Percentiles rank a stretch among this genome's conserved stretches.
Conservation (phyloP, 2,888 invertebrate genomes). For the Rotaria socialis region DNA sequence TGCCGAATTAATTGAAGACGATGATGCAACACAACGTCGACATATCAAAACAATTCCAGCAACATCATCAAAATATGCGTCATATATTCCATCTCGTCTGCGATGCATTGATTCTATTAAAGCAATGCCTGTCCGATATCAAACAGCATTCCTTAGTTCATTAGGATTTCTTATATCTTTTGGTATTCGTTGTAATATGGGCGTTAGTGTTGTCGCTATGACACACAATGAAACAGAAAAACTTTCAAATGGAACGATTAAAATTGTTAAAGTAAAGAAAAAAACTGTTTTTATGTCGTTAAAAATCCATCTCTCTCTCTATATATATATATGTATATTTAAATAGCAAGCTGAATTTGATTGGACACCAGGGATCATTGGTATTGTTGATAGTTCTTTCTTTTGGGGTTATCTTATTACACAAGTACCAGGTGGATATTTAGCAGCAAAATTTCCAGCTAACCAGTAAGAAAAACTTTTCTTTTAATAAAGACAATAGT, state of each 20-base stretch:
- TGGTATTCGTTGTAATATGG: conserved; percentile 98
- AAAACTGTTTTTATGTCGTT: neutral
- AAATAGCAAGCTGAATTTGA: conserved; percentile 65
- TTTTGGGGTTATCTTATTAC: conserved; percentile 97
- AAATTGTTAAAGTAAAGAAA: neutral
- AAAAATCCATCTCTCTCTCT: too few relatives aligned
- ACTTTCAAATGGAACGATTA: conserved; percentile 42
- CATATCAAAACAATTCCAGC: neutral
- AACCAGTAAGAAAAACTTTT: conserved; percentile 64
- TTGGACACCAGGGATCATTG: conserved; percentile 70
- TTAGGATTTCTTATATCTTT: conserved; percentile 62
- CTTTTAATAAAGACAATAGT: too few relatives aligned
- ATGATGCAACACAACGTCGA: conserved; percentile 35
- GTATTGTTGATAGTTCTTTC: conserved; percentile 88
- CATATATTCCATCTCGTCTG: conserved; percentile 44
- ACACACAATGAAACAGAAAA: conserved; percentile 55
- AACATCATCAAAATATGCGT: conserved; percentile 18
- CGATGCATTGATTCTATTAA: neutral
- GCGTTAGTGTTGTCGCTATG: conserved; percentile 84
- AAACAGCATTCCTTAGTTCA: conserved; percentile 60
- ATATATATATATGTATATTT: too few relatives aligned
- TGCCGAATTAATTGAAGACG: conserved; percentile 45
- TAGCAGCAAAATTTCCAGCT: conserved; percentile 92
- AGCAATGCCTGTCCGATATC: conserved; percentile 42
- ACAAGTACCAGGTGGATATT: conserved; percentile 94